A percentile compares a stretch with the other conserved stretches of the same genome.
These are phyloP conservation scores for Oscheius sp. DNA, from an alignment of 2,888 invertebrate species.

Conservation along the genomic window DNA sequence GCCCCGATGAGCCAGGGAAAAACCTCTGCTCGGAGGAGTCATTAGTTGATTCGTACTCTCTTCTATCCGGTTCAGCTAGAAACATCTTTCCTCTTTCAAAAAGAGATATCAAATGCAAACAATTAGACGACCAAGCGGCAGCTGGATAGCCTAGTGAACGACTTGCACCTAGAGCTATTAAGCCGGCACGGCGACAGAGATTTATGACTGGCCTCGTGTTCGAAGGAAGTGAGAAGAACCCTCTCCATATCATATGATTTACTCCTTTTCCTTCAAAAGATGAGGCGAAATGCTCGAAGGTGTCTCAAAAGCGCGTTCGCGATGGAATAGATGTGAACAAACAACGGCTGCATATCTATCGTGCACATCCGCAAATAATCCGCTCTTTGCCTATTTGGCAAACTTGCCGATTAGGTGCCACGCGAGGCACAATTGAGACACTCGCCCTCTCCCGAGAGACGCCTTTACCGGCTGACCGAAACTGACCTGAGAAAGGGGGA, in stretches of 20 bases:
- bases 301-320: background rate
- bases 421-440: background rate
- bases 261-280: background rate
- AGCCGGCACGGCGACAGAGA: conserved; percentile 23
- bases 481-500: background rate
- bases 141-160: background rate
- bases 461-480: background rate
- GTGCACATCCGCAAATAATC: conserved; percentile 23
- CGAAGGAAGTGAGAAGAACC: conserved; percentile 8
- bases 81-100: too few species aligned
- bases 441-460: background rate
- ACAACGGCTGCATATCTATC: conserved; percentile 12
- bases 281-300: background rate
- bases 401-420: conserved; percentile 12
- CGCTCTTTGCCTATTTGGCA: conserved; percentile 8
- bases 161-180: conserved; percentile 29
- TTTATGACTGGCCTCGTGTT: conserved; percentile 23
- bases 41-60: background rate
- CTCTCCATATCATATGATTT: conserved; percentile 14
- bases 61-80: too few species aligned
- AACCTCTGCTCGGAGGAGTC: background rate
- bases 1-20: background rate
- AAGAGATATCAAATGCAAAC: background rate
- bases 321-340: conserved; percentile 1
- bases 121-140: background rate